Percentiles rank a stretch among this genome's conserved stretches.
Conservation (phyloP, 1,140 invertebrate genomes). For the Bombus confusus region DNA sequence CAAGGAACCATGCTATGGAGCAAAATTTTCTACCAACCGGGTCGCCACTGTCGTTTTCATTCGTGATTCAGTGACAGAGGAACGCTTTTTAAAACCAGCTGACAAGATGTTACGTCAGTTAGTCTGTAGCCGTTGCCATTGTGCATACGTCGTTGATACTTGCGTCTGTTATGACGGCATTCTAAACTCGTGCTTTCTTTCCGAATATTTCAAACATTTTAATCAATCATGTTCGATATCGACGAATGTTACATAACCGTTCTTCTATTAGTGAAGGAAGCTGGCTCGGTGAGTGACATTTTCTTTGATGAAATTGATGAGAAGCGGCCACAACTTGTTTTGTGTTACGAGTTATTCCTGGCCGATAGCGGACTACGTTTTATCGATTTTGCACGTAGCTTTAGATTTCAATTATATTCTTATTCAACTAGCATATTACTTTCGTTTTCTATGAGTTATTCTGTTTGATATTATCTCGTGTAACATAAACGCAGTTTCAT, state of each 20-base stretch:
- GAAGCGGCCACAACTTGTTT: not conserved
- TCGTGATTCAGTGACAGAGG: not conserved
- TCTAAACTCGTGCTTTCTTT: constrained; percentile 8
- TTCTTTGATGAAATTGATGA: constrained; percentile 6
- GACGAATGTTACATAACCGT: constrained; percentile 82
- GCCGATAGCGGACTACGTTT: not conserved
- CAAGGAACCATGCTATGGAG: not conserved
- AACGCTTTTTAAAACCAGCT: constrained; percentile 59
- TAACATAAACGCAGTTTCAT: not conserved
- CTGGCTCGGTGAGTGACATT: constrained; percentile 74
- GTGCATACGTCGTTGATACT: not conserved
- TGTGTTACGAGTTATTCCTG: constrained; percentile 12
- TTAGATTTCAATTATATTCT: constrained; percentile 12
- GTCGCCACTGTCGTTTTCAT: constrained; percentile 36
- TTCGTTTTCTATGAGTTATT: not conserved
- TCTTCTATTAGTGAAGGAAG: constrained; percentile 81
- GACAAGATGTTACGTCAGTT: constrained; percentile 47
- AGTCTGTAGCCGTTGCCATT: constrained; percentile 22
- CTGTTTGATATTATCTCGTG: not conserved
- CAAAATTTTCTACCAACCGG: not conserved
- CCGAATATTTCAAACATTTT: not conserved
- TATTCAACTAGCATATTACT: no score
- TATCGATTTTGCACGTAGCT: constrained; percentile 37
- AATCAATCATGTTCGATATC: constrained; percentile 68
- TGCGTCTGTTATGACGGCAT: not conserved